Conservation (phyloP, 2,888 invertebrate genomes). For the Oscheius sp. region DNA sequence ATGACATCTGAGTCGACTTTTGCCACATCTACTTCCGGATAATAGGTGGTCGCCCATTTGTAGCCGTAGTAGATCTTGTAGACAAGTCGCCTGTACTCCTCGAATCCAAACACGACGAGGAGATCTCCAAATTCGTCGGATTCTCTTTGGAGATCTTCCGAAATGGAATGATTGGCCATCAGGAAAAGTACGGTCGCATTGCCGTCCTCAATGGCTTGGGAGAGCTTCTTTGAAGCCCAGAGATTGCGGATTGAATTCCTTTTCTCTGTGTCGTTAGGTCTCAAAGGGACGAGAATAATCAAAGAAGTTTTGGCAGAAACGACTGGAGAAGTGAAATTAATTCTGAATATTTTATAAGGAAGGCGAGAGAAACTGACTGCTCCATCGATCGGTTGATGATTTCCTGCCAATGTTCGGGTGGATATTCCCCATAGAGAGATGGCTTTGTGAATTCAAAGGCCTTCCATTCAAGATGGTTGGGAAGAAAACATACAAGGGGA, state of each 20-base stretch:
- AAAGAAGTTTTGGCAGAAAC: background rate
- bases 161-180: background rate
- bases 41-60: background rate
- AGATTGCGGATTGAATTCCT: background rate
- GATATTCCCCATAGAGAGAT: no score
- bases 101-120: conserved; percentile 74
- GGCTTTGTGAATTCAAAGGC: no score
- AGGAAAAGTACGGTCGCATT: background rate
- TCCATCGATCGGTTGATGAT: no score
- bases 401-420: no score
- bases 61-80: background rate
- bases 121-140: conserved; percentile 30
- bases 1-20: conserved; percentile 7
- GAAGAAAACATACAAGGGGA: no score
- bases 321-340: background rate
- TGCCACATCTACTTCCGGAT: background rate
- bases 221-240: background rate
- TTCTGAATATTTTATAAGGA: no score
- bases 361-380: no score
- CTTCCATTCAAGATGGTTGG: no score
- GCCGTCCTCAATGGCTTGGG: background rate
- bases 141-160: background rate
- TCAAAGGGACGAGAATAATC: background rate
- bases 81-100: conserved; percentile 73
- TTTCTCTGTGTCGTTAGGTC: background rate